Evolutionary conservation across 2,113 vertebrate species (phyloP).

Genomic region (Fulmarus glacialis): DNA sequence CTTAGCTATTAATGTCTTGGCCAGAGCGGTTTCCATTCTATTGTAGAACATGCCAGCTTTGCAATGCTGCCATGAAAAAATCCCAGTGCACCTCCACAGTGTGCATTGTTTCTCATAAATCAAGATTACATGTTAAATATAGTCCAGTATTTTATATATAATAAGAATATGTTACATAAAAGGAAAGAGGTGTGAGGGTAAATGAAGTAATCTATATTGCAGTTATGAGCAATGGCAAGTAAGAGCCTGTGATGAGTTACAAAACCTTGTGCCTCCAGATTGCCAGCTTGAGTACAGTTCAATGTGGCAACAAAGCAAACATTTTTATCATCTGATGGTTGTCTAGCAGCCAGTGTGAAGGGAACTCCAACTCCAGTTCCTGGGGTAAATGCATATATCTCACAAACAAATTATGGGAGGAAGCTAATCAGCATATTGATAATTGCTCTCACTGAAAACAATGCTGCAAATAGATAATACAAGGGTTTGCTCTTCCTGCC

Average conservation of each 20-base stretch:
- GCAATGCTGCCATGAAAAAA: background rate
- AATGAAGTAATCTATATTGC: background rate
- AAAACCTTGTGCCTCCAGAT: background rate
- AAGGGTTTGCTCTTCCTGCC: background rate
- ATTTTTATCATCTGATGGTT: background rate
- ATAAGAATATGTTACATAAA: background rate
- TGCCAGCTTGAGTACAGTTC: background rate
- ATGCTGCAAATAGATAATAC: background rate
- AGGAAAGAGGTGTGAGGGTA: background rate
- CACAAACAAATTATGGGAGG: background rate
- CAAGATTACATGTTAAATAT: accelerated
- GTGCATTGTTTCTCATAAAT: background rate
- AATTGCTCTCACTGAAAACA: background rate
- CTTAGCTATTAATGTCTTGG: background rate
- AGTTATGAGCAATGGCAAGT: background rate
- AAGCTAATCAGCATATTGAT: background rate
- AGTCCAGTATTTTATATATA: background rate
- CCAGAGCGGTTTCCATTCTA: background rate
- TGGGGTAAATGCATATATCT: background rate
- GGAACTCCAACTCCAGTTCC: background rate
- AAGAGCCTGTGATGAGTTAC: background rate
- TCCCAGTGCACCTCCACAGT: background rate
- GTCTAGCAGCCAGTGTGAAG: background rate
- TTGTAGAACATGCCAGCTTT: background rate
- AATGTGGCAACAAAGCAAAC: background rate